Base-by-base conservation (phyloP, 2,797 vertebrate species). In the Onychomys leucogaster region DNA sequence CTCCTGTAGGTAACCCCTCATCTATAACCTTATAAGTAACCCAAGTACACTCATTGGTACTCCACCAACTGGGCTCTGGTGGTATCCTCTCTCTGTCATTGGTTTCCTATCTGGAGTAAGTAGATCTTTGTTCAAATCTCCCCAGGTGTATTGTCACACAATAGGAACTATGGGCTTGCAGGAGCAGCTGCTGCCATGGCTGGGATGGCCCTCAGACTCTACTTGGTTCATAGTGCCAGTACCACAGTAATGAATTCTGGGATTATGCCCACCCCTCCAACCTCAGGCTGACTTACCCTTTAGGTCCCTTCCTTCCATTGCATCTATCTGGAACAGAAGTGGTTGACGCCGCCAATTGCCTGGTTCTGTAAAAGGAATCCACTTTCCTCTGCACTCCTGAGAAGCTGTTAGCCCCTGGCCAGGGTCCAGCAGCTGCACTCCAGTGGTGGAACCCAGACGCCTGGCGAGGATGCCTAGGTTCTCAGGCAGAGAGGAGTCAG, bases 361-460 rank as follows among this genome's bases (percentile, higher is more conserved):
- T 94, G 82, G 76, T 96, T 97, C 98, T 95, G 94, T 94, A 96
- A 49, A 98, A 97, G 89, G 98, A 98, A 97, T 97, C 37, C 76
- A 98, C 96, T 97, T 98, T 98, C 95, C 97, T 97, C 78, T 95
- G 91, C 27, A 82, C 97, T 98, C 96, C 96, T 17, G 57, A 97
- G 98, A 98, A 97, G 98, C 97, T 97, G 96, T 97, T 97, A 96
- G 97, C 97, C 97, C 96, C 98, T 98, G 98, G 98, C 97, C 32
- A 93, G 63, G 46, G 94, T 98, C 98, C 97, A 98, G 95, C 96
- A 23, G 6, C 96, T 97, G 98, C 89, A 97, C 96, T 97, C 98
- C 98, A 98, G 98, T 77, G 71, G 98, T 94, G 94, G 94, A 97
- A 98, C 97, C 98, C 98, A 98, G 98, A 98, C 98, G 97, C 95